Conservation (phyloP, 2,888 invertebrate genomes). For the Leistus spinibarbis region DNA sequence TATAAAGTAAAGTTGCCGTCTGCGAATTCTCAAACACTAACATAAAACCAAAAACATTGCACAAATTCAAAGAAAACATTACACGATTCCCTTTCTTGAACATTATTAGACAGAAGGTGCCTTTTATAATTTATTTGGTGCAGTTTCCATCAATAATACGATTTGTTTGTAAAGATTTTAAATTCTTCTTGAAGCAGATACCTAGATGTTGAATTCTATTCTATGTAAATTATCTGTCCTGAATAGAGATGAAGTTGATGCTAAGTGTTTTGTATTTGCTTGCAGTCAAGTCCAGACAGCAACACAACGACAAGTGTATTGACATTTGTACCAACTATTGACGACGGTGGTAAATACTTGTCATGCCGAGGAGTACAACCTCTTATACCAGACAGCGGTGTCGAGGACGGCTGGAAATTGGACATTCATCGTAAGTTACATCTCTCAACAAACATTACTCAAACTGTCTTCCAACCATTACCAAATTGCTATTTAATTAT, state of each 20-base stretch:
- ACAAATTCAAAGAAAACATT: neutral
- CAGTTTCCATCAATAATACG: too few relatives aligned
- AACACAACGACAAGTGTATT: slow-evolving; percentile 80
- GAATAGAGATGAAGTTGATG: neutral
- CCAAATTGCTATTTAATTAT: neutral
- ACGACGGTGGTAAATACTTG: slow-evolving; percentile 78
- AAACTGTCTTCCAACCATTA: neutral
- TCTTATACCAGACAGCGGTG: slow-evolving; percentile 73
- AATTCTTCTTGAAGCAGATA: neutral
- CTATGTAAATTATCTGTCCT: neutral
- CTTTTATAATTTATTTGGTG: too few relatives aligned
- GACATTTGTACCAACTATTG: slow-evolving; percentile 77
- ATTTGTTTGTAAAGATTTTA: too few relatives aligned
- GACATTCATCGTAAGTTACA: slow-evolving; percentile 81
- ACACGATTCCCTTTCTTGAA: too few relatives aligned
- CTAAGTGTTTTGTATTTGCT: slow-evolving; percentile 40
- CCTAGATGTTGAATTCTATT: neutral
- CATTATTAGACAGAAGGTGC: too few relatives aligned
- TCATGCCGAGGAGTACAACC: slow-evolving; percentile 80
- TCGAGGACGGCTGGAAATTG: slow-evolving; percentile 81
- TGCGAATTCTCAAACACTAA: neutral
- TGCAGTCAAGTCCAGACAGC: slow-evolving; percentile 68
- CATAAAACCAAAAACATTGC: neutral
- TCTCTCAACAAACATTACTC: slow-evolving; percentile 8
- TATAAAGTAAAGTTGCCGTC: neutral